These are phyloP conservation scores for Odontesthes bonariensis DNA, from an alignment of 2,113 vertebrate species.

Conservation along the genomic window DNA sequence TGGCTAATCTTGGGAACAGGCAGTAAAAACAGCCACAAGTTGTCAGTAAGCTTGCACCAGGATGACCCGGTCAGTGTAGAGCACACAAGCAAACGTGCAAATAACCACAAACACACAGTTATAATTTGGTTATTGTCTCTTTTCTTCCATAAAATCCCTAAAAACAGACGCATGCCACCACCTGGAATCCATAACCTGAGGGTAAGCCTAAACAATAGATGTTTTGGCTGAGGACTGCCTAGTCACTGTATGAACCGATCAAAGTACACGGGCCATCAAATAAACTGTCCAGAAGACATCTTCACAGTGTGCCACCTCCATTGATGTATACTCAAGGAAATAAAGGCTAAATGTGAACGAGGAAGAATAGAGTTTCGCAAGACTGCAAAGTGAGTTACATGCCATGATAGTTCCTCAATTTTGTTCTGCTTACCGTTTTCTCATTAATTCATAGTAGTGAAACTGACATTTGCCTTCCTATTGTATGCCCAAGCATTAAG, in stretches of 20 bases:
- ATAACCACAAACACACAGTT: conserved; percentile 20
- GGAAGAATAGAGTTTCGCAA: conserved; percentile 81
- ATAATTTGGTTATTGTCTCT: not conserved
- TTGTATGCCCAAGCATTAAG: conserved; percentile 34
- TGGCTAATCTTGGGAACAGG: conserved; percentile 58
- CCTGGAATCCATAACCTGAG: conserved; percentile 19
- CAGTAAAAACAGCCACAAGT: conserved; percentile 48
- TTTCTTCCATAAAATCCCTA: conserved; percentile 18
- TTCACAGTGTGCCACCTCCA: conserved; percentile 47
- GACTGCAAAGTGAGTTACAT: conserved; percentile 78
- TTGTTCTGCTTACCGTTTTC: conserved; percentile 78
- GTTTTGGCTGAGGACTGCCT: not conserved
- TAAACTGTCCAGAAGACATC: conserved; percentile 1
- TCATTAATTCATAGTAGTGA: conserved; percentile 80
- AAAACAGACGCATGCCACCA: conserved; percentile 24
- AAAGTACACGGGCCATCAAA: not conserved
- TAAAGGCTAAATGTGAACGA: conserved; percentile 73
- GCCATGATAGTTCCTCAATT: conserved; percentile 78
- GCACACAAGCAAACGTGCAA: conserved; percentile 9
- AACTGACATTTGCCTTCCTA: conserved; percentile 68
- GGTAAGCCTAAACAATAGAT: not conserved
- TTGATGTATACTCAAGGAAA: conserved; percentile 66
- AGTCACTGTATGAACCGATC: not conserved
- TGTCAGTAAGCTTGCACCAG: conserved; percentile 51
- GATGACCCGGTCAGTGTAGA: conserved; percentile 42